Base-by-base conservation (phyloP, 2,797 vertebrate genomes). In the Enteromius radiatus region DNA sequence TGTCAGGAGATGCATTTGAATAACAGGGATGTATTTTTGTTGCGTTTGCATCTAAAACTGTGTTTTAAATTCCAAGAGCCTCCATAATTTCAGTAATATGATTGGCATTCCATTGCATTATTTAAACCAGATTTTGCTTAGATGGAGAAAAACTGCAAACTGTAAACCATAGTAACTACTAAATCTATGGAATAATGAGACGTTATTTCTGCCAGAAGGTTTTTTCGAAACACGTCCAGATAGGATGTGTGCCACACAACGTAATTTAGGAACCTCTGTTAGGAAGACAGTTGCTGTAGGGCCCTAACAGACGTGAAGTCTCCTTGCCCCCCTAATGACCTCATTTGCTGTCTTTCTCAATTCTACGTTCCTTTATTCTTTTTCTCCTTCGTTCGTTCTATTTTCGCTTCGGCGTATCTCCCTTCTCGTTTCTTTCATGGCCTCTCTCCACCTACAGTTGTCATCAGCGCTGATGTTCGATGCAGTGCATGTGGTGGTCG, bases 381-480 rank as follows among this genome's bases (percentile, higher is more conserved):
- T 80, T 38, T 67, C 17, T 74, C 26, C 28, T 19, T 38, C 70
- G 85, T 76, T 78, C 52, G 41, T 71, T 74, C 52, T 75, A n/a
- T 38, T 3, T 75, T 56, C 15, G 26, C 31, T 15, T 81, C 5
- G 19, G 14, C 1, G 8, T 41, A 71, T 36, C 73, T 8, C 17
- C 47, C 17, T 80, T 11, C 33, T 47, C 3, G 47, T 59, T 49
- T 75, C 17, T 14, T 19, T 64, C 26, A 74, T 54, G 65, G 15
- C 52, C 10, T 74, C 49, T 64, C 26, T 6, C 59, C 43, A 28
- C 69, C 23, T 26, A 1, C 86, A 98, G 97, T 93, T 98, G 65
- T 97, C 97, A 0, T 97, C 97, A 0, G 97, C 97, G 0, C 92
- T 98, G 92, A 97, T 98, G 94, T 98, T 98, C 64, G 97, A 98